Percentiles rank a stretch among this genome's conserved stretches.
These are phyloP conservation scores for Anguilla marmorata DNA, from an alignment of 2,797 vertebrate species.

Conservation along the genomic window DNA sequence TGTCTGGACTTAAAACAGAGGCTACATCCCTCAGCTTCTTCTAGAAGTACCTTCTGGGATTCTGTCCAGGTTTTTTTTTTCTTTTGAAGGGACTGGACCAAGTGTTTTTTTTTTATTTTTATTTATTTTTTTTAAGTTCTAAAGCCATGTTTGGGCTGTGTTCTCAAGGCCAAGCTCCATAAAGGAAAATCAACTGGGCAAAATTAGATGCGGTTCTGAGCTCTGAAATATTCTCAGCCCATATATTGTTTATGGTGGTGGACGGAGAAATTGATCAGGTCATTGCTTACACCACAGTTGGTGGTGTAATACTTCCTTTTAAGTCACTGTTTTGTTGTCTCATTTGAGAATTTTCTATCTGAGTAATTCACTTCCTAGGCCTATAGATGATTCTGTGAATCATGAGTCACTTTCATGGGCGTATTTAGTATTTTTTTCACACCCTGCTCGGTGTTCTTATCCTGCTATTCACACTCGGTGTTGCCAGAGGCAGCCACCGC, in stretches of 20 bases:
- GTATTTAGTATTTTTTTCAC: background rate
- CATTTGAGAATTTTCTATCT: background rate
- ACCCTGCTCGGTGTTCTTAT: background rate
- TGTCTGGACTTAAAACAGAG: conserved; percentile 9
- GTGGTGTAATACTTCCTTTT: background rate
- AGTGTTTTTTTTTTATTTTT: too few relatives aligned
- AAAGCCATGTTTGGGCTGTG: background rate
- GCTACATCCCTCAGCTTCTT: conserved; percentile 3
- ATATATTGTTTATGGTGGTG: background rate
- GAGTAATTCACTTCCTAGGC: background rate
- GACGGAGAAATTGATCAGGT: background rate
- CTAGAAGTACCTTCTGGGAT: background rate
- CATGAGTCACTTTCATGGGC: background rate
- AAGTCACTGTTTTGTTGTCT: background rate
- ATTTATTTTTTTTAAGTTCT: background rate
- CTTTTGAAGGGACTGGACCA: background rate
- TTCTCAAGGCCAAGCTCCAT: background rate
- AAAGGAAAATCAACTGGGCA: background rate
- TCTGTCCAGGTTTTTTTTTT: background rate
- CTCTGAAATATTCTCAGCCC: background rate
- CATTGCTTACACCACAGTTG: background rate
- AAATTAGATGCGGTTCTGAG: background rate
- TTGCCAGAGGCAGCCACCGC: background rate
- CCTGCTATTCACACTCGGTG: background rate
- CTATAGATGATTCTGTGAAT: background rate